Percentiles rank a stretch among this genome's conserved stretches.
Conservation (phyloP, 64 coral and sea anemone genomes). For the Actinia equina region DNA sequence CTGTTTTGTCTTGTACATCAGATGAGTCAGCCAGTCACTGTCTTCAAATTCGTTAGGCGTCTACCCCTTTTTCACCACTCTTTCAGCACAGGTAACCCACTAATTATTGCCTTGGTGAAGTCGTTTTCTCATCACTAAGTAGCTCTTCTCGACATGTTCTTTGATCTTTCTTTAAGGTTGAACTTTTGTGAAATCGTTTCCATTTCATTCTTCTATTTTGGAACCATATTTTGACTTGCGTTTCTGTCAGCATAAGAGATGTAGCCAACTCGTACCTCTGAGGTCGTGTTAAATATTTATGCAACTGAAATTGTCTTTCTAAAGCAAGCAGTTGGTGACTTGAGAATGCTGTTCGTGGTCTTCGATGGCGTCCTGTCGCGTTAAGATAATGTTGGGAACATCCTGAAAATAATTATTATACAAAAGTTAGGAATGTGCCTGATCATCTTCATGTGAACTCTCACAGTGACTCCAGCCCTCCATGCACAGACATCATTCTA, state of each 20-base stretch:
- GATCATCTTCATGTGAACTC: too few relatives aligned
- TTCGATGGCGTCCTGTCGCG: constrained; percentile 70
- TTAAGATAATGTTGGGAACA: constrained; percentile 63
- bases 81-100: too few relatives aligned
- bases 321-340: constrained; percentile 85
- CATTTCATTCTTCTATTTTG: constrained; percentile 96
- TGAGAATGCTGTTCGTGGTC: constrained; percentile 87
- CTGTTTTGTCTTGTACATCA: too few relatives aligned
- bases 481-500: too few relatives aligned
- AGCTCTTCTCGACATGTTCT: not conserved
- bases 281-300: constrained; percentile 88
- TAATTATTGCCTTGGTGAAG: not conserved
- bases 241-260: constrained; percentile 82
- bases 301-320: constrained; percentile 83
- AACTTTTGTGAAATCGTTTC: constrained; percentile 75
- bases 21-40: too few relatives aligned
- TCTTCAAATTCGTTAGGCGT: too few relatives aligned
- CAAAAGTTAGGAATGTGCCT: not conserved
- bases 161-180: constrained; percentile 22
- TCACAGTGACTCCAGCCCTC: not conserved
- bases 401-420: constrained; percentile 10
- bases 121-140: not conserved
- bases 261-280: constrained; percentile 90
- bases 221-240: constrained; percentile 95
- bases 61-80: too few relatives aligned